Evolutionary conservation across 2,888 invertebrate species (phyloP).

Genomic region (Dione vanillae): DNA sequence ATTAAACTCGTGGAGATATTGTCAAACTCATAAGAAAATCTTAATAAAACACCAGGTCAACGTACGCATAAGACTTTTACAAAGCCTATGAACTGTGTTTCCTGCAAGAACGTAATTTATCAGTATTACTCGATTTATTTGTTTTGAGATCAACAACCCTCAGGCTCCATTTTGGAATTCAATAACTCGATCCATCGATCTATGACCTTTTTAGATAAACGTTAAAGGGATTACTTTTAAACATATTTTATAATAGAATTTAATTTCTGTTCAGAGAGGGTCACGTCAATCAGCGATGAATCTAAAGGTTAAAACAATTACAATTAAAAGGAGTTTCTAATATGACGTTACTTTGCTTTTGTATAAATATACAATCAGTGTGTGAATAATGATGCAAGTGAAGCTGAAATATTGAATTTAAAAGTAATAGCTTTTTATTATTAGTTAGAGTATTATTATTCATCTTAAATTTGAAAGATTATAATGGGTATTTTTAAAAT

Average conservation of each 20-base stretch:
- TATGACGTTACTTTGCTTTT: background rate
- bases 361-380: background rate
- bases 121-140: conserved; percentile 22
- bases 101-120: background rate
- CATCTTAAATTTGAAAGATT: too few relatives aligned
- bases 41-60: background rate
- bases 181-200: conserved; percentile 5
- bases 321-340: conserved; percentile 14
- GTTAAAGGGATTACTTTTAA: conserved; percentile 9
- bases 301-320: conserved; percentile 20
- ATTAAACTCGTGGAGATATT: background rate
- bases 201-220: conserved; percentile 6
- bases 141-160: conserved; percentile 16
- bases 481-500: too few relatives aligned
- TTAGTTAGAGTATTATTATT: too few relatives aligned
- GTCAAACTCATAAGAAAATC: background rate
- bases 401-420: too few relatives aligned
- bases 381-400: background rate
- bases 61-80: background rate
- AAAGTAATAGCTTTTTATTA: too few relatives aligned
- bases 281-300: conserved; percentile 19
- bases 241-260: conserved; percentile 16
- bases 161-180: background rate
- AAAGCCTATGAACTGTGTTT: conserved; percentile 13
- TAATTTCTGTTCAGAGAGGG: conserved; percentile 14